phyloP scores from a whole-genome alignment of 2,797 vertebrate genomes.

The Sardinella longiceps region DNA sequence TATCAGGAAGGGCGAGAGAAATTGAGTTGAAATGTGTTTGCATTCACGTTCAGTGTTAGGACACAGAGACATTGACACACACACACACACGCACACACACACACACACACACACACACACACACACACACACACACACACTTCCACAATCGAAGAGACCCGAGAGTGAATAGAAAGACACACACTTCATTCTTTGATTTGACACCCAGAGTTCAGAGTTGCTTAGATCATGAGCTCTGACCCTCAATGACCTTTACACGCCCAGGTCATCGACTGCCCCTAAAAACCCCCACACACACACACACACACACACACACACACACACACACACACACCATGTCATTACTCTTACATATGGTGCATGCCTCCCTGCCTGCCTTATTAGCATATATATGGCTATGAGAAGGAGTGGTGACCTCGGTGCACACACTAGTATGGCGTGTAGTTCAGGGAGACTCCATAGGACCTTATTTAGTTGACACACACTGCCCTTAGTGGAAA shows the following conservation, averaged over 20 bases:
- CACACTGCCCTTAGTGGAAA: constrained; percentile 49
- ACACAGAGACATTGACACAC: too few species aligned
- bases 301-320: constrained; percentile 16
- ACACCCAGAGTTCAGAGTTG: background rate
- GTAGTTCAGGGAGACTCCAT: background rate
- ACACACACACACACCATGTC: constrained; percentile 23
- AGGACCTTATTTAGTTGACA: constrained; percentile 43
- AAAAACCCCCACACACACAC: constrained; percentile 66
- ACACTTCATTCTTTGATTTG: background rate
- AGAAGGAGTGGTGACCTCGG: constrained; percentile 47
- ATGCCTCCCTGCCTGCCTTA: constrained; percentile 78
- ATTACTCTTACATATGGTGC: constrained; percentile 72
- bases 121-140: background rate
- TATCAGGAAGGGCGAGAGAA: too few species aligned
- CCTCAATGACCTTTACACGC: constrained; percentile 55
- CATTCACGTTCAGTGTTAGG: too few species aligned
- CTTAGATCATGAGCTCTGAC: background rate
- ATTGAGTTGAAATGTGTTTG: too few species aligned
- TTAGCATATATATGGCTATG: constrained; percentile 80
- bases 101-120: background rate
- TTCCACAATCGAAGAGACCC: background rate
- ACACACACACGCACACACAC: background rate
- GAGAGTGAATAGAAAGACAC: background rate
- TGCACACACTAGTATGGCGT: constrained; percentile 39
- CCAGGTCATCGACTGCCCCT: constrained; percentile 82